Conservation (phyloP, 2,113 vertebrate species). For the Sigmodon hispidus region DNA sequence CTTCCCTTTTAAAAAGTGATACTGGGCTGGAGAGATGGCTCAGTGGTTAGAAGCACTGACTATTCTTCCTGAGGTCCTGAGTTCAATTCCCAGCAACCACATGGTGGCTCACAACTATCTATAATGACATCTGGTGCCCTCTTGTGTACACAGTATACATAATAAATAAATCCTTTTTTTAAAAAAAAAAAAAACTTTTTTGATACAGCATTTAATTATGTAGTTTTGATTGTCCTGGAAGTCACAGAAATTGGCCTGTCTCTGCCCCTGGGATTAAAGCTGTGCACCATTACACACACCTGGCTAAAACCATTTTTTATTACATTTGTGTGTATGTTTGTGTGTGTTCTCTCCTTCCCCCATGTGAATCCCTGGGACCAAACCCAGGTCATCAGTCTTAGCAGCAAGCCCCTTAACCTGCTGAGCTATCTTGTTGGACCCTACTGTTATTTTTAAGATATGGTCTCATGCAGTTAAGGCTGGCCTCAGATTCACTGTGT, state of each 20-base stretch:
- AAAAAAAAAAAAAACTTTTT: no score
- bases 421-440: not conserved
- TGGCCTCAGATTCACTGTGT: not conserved
- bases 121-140: no score
- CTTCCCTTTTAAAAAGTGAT: not conserved
- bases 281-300: not conserved
- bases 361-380: not conserved
- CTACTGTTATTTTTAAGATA: not conserved
- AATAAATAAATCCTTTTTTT: no score
- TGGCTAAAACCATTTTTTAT: not conserved
- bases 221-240: not conserved
- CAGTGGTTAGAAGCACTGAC: no score
- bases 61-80: no score
- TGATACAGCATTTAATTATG: no score
- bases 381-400: not conserved
- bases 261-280: not conserved
- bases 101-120: no score
- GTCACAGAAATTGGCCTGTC: not conserved
- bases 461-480: not conserved
- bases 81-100: no score
- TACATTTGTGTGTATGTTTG: not conserved
- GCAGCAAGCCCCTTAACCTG: not conserved
- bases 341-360: not conserved
- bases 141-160: no score
- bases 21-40: no score